Percentiles rank a stretch among this genome's conserved stretches.
Evolutionary conservation across 1,140 invertebrate genomes (phyloP).

Genomic region (Oryzaephilus surinamensis): DNA sequence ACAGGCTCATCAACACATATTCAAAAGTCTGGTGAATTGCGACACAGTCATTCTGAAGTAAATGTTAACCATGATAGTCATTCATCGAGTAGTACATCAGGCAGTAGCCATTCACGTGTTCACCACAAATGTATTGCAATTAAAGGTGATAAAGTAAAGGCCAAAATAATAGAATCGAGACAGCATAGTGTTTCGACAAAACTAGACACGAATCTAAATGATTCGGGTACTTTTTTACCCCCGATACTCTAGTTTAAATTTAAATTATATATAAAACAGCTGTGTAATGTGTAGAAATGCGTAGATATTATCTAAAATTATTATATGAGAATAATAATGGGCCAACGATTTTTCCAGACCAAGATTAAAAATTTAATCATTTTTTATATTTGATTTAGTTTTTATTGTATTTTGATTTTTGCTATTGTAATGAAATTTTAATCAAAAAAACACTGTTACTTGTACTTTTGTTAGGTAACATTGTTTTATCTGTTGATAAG

Average conservation of each 20-base stretch:
- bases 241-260: conserved; percentile 44
- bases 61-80: conserved; percentile 31
- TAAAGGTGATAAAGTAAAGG: conserved; percentile 31
- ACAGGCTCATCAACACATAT: conserved; percentile 11
- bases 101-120: conserved; percentile 27
- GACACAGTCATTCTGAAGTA: conserved; percentile 33
- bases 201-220: conserved; percentile 48
- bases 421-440: no score
- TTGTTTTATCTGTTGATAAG: no score
- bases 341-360: conserved; percentile 16
- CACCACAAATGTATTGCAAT: conserved; percentile 26
- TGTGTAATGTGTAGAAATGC: no score
- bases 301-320: conserved; percentile 2
- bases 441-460: no score
- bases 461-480: no score
- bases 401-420: no score
- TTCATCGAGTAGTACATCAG: conserved; percentile 28
- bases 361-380: no score
- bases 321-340: no score
- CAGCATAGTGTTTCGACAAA: conserved; percentile 26
- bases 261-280: background rate
- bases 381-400: no score
- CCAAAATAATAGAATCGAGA: conserved; percentile 32
- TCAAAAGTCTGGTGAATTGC: conserved; percentile 22
- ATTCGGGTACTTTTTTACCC: conserved; percentile 55